Evolutionary conservation across 1,140 invertebrate species (phyloP), one percentile per base, ranked within the genome.

Genomic region (Drosophila nikananu): DNA sequence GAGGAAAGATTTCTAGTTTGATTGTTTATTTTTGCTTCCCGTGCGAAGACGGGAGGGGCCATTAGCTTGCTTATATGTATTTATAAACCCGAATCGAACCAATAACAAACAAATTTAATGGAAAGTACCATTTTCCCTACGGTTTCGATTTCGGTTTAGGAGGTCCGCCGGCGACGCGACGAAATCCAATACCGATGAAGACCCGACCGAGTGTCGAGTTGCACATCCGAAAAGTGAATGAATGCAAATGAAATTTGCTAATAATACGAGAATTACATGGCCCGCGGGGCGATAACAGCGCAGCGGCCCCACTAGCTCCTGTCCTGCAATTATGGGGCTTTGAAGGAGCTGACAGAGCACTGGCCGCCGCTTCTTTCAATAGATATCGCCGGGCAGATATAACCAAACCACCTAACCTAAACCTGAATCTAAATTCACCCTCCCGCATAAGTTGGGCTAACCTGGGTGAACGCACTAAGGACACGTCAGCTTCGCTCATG

Each of bases 161-260:
- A 19, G 67, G 27, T 39, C 41, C 35, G 35, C n/a, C 27, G 44
- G 37, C n/a, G 64, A 32, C 64, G 67, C 70, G 44, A 21, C 67
- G 54, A 19, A 60, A 51, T 51, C 17, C 21, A 46, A 73, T 48
- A 46, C 25, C 44, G 35, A 23, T 13, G 27, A 15, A 42, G 32
- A 35, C 25, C n/a, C 44, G 35, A 46, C 37, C 66, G 21, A 55
- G 55, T 39, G 71, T 62, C 23, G 37, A 27, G 67, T 74, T 61
- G 46, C 71, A 74, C 71, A 74, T 61, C 71, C 67, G 68, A 74
- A 74, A 73, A 42, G 37, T 25, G 54, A 73, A 72, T 73, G 70
- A 73, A 73, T 74, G 68, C 71, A 74, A 74, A 73, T 73, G 71
- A 73, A 67, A 61, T 74, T 74, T 30, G 71, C 71, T 74, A 73